Percentiles rank a stretch among this genome's conserved stretches.
These are phyloP conservation scores for Tachina grossa DNA, from an alignment of 2,888 invertebrate species.

Conservation along the genomic window DNA sequence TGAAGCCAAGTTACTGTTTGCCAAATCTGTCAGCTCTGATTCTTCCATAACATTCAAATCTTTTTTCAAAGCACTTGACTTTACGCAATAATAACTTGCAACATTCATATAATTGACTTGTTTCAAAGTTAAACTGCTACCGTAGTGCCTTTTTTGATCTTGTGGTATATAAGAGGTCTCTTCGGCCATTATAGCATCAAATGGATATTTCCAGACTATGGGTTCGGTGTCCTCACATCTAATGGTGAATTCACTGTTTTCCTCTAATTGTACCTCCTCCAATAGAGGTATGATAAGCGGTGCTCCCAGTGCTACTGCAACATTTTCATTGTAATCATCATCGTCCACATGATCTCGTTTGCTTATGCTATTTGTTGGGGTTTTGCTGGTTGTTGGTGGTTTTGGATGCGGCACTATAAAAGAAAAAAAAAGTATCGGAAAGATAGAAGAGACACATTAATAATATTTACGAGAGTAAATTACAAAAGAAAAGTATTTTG, in stretches of 20 bases:
- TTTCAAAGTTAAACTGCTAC: constrained; percentile 83
- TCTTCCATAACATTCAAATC: constrained; percentile 75
- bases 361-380: constrained; percentile 56
- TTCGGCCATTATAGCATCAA: constrained; percentile 19
- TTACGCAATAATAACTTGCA: constrained; percentile 85
- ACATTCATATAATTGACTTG: constrained; percentile 83
- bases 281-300: constrained; percentile 81
- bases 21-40: constrained; percentile 78
- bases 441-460: constrained; percentile 44
- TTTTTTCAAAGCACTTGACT: constrained; percentile 74
- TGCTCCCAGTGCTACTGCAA: constrained; percentile 78
- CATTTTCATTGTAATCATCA: constrained; percentile 74
- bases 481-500: constrained; percentile 48
- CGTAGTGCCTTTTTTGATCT: constrained; percentile 79
- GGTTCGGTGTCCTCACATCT: constrained; percentile 83
- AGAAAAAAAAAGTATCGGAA: constrained; percentile 34
- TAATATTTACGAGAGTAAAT: constrained; percentile 42
- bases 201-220: constrained; percentile 80
- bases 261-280: constrained; percentile 79
- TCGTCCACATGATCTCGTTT: constrained; percentile 60
- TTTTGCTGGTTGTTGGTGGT: constrained; percentile 53
- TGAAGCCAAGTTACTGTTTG: constrained; percentile 80
- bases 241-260: constrained; percentile 80
- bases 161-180: constrained; percentile 69
- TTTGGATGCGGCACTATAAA: constrained; percentile 77